Percentiles rank a stretch among this genome's conserved stretches.
These are phyloP conservation scores for Diachasmimorpha longicaudata DNA, from an alignment of 1,140 invertebrate genomes.

Conservation along the genomic window DNA sequence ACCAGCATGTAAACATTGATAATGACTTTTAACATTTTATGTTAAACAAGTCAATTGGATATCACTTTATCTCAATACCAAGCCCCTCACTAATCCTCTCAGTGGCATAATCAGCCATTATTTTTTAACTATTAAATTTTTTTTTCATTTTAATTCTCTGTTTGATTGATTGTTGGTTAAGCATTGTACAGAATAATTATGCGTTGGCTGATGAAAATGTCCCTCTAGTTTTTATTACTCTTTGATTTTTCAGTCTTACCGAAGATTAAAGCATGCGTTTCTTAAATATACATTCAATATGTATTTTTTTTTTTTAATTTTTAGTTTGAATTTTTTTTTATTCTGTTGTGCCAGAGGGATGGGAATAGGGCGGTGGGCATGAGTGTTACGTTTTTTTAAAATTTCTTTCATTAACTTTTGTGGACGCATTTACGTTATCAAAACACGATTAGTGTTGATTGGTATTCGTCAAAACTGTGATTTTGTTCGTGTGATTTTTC, in stretches of 20 bases:
- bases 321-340: background rate
- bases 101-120: no score
- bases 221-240: slow-evolving; percentile 5
- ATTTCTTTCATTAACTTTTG: no score
- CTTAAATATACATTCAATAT: slow-evolving; percentile 14
- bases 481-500: no score
- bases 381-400: background rate
- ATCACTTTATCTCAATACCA: no score
- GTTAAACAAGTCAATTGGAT: no score
- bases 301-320: slow-evolving; percentile 9
- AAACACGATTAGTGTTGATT: background rate
- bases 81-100: no score
- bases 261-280: slow-evolving; percentile 35
- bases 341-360: background rate
- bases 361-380: background rate
- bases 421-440: background rate
- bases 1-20: background rate
- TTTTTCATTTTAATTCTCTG: background rate
- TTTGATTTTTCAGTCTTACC: slow-evolving; percentile 48
- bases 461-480: no score
- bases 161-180: slow-evolving; percentile 26
- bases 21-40: no score
- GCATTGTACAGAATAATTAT: slow-evolving; percentile 9
- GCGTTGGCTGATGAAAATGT: background rate
- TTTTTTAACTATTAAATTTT: no score